Evolutionary conservation across 1,140 invertebrate species (phyloP).

Genomic region (Chironomus striatipennis): DNA sequence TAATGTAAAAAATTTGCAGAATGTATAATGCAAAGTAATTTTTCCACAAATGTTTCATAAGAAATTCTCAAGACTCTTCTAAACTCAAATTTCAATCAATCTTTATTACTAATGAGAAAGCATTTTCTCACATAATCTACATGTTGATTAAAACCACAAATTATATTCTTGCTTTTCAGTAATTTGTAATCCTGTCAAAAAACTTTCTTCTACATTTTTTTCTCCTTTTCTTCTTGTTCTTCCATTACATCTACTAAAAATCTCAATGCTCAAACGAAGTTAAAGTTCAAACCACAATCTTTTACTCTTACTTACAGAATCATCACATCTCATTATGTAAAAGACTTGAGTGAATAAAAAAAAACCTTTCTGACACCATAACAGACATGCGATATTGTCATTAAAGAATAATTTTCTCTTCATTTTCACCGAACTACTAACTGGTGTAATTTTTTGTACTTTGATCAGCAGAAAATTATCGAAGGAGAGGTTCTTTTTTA

Average conservation of each 20-base stretch:
- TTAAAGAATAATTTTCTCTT: background rate
- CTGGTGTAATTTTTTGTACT: background rate
- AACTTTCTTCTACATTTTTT: background rate
- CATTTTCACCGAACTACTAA: background rate
- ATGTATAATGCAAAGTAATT: too few relatives aligned
- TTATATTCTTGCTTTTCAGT: constrained; percentile 1
- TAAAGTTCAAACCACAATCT: background rate
- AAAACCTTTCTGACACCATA: background rate
- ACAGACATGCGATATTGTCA: background rate
- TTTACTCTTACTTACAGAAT: background rate
- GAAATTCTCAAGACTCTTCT: too few relatives aligned
- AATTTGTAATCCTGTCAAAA: background rate
- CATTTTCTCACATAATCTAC: too few relatives aligned
- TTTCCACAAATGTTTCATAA: too few relatives aligned
- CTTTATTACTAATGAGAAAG: too few relatives aligned
- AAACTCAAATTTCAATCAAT: too few relatives aligned
- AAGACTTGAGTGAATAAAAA: background rate
- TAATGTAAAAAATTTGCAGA: too few relatives aligned
- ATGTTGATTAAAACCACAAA: background rate
- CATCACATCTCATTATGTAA: background rate
- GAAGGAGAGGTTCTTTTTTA: background rate
- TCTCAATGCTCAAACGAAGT: background rate
- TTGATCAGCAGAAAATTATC: background rate
- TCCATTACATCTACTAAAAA: background rate
- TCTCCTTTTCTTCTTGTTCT: background rate